Evolutionary conservation across 2,113 vertebrate species (phyloP), one percentile per base, ranked within the genome.

Genomic region (Phycodurus eques): DNA sequence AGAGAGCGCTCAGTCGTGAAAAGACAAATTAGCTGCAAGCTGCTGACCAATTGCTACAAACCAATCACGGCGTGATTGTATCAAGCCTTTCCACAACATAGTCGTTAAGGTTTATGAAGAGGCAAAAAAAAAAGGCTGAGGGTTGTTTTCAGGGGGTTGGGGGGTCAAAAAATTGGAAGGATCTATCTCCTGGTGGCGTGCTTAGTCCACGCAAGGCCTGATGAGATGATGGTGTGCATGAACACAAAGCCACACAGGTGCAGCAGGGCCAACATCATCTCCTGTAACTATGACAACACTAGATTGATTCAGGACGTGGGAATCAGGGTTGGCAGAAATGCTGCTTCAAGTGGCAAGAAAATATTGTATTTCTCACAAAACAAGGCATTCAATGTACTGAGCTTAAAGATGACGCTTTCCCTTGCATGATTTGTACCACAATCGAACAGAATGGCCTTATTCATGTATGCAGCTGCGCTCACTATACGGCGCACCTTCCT

Each of bases 201-300:
- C 51, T 71, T 10, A 67, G 71, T 63, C 66, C 42, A 35, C 70
- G 71, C 72, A 57, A 69, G 76, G 80, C 83, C 81, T 80, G 78
- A 78, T 83, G 73, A 83, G 69, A 82, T 67, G 83, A 83, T 78
- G 81, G 78, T 78, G 77, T 54, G 51, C 82, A 83, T 73, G 75
- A 87, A 77, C 83, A 90, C 87, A 88, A 88, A 88, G 88, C 87
- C 68, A 86, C 91, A 88, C 91, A 91, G 90, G 88, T 90, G 88
- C 87, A 91, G 85, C 87, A 87, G 85, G 87, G 88, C 91, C 80
- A 85, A 85, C 85, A 88, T 87, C 87, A 83, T 86, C 88, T 83
- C 80, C 88, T 87, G 92, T 93, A 91, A 90, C 92, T 91, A 93
- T 93, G 92, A 92, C 92, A 92, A 93, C 92, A 87, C 80, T 80